Base-by-base conservation (phyloP, 2,888 invertebrate genomes). In the Lapara coniferarum region DNA sequence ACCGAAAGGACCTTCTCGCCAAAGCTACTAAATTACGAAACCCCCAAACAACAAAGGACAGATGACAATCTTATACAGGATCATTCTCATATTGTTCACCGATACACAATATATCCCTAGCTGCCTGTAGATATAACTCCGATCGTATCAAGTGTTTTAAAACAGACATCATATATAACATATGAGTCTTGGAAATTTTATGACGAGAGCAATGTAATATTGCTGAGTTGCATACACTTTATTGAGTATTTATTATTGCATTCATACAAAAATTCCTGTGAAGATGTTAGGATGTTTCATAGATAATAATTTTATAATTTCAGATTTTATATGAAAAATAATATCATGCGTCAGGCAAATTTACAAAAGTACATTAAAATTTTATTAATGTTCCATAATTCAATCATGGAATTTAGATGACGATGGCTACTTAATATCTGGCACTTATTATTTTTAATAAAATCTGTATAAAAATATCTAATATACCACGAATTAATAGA, bases 81-180 rank as follows among this genome's bases (percentile, higher is more conserved):
- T 10, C 63, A 49, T 63, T 63, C 63, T 57, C 49, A 63, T 63
- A 63, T 63, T 63, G 63, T 63, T 49, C 63, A 13, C 14, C 57
- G 63, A 63, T 63, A 63, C 8, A 49, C 63, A 63, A 63, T 63
- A 63, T 49, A 63, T 46, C 63, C 63, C 49, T 19, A 12, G 49
- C 63, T 63, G 49, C 63, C 49, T 63, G 63, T 63, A 63, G 63
- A 63, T 46, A 59, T 59, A 59, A 59, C 16, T 59, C 63, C 19
- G 63, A 46, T 63, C 12, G 16, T 63, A 19, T 63, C 63, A 19
- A 13, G 19, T 49, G 37, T 57, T 46, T 19, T 19, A 46, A 46
- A 63, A 49, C 49, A 63, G 19, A 19, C 13, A 14, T 63, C 63
- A 63, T 49, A 46, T 59, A 46, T 19, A 46, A 63, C 13, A 13